Conservation (phyloP, 2,113 vertebrate species). For the Phasianus colchicus region DNA sequence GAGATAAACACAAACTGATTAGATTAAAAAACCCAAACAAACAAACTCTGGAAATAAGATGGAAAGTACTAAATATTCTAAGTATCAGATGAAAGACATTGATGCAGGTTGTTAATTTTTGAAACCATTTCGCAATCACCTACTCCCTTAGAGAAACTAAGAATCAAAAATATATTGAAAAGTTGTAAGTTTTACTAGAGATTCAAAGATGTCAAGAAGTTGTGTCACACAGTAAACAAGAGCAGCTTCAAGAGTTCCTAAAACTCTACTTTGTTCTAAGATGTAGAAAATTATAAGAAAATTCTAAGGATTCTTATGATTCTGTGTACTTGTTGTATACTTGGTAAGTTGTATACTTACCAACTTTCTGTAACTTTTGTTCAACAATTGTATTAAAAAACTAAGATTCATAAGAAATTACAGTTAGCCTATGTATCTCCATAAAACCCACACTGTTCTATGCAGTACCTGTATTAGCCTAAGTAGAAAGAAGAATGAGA, state of each 20-base stretch:
- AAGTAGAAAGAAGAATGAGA: neutral
- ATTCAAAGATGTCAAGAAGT: neutral
- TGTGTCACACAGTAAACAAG: neutral
- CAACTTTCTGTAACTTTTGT: neutral
- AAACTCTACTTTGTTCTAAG: neutral
- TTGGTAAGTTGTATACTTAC: neutral
- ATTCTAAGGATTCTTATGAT: neutral
- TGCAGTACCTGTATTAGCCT: neutral
- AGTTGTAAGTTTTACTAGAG: neutral
- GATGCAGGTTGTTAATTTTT: neutral
- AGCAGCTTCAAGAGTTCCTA: neutral
- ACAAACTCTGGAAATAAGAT: neutral
- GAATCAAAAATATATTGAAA: neutral
- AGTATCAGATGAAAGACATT: neutral
- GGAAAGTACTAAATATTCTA: neutral
- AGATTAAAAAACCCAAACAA: neutral
- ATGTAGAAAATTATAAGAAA: neutral
- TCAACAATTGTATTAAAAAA: neutral
- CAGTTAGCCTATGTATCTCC: neutral
- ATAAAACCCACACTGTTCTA: neutral
- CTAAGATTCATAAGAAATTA: neutral
- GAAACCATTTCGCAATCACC: neutral
- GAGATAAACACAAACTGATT: constrained; percentile 24
- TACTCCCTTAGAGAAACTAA: neutral
- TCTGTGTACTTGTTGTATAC: neutral